Conservation (phyloP, 2,113 vertebrate species). For the Spermophilus dauricus region DNA sequence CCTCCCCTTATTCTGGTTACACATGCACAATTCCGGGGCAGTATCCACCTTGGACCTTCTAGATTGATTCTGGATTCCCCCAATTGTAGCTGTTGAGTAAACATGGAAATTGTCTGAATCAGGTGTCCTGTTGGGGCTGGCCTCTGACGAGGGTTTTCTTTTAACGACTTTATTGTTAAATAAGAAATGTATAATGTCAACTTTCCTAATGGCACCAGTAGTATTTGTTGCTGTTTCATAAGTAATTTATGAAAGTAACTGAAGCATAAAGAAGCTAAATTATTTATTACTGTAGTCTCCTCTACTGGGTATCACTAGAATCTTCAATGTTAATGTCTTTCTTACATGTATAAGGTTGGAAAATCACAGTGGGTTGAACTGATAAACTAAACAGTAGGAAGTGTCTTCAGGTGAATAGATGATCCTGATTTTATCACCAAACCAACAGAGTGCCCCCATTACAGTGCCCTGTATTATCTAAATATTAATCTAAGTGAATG, state of each 20-base stretch:
- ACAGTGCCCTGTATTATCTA: neutral
- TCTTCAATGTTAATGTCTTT: slow-evolving; percentile 76
- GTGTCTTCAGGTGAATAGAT: slow-evolving; percentile 68
- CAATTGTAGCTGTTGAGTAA: too few species aligned
- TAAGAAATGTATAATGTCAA: slow-evolving; percentile 74
- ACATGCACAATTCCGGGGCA: too few species aligned
- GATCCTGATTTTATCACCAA: slow-evolving; percentile 49
- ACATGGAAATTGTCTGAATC: too few species aligned
- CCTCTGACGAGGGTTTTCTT: neutral
- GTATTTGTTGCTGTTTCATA: slow-evolving; percentile 76
- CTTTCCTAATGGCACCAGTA: slow-evolving; percentile 9
- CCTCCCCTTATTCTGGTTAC: too few species aligned
- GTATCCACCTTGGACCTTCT: too few species aligned
- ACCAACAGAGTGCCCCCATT: neutral
- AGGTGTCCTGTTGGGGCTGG: too few species aligned
- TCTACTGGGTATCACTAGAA: slow-evolving; percentile 54
- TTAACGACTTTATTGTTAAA: slow-evolving; percentile 68
- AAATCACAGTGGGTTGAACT: slow-evolving; percentile 55
- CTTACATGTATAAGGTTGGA: slow-evolving; percentile 56
- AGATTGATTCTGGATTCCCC: too few species aligned
- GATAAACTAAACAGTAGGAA: slow-evolving; percentile 63
- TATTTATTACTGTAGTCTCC: slow-evolving; percentile 77
- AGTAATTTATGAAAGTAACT: slow-evolving; percentile 81
- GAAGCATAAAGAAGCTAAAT: slow-evolving; percentile 74
- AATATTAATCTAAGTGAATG: neutral